Evolutionary conservation across 2,888 invertebrate species (phyloP), one percentile per base, ranked within the genome.

Genomic region (Drosophila paranaensis): DNA sequence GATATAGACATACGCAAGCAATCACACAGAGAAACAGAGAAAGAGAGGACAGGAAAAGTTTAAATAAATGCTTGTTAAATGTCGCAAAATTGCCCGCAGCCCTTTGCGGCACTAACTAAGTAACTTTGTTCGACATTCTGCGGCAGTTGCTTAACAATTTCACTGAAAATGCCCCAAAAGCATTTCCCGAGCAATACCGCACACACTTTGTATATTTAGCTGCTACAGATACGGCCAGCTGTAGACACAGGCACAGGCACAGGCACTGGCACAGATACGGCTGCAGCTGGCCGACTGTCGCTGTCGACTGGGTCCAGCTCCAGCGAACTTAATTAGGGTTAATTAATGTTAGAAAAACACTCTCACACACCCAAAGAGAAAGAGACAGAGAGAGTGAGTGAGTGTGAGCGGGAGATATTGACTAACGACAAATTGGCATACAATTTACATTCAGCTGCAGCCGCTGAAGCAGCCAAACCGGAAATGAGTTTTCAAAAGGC

Each of bases 401-500:
- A 8, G 20, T 51, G 30, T 45, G 25, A 50, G 33, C 9, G 45
- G 35, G 42, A 63, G 60, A 53, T 78, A 82, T 82, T 84, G 82
- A 77, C 74, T 68, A 69, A 72, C 71, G 83, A 74, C 81, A 75
- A 85, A 88, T 85, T 82, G 86, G 71, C 71, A 73, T 73, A 81
- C 62, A 78, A 74, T 77, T 77, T 79, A 74, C 71, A 77, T 73
- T 68, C 63, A 45, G 55, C 58, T 61, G 70, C 68, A 68, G 62
- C 62, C 58, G 69, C 43, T 61, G 64, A 45, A 54, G 56, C 72
- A 61, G 60, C 46, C 66, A 64, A 68, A 72, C 82, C 78, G 89
- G 86, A 87, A 87, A 87, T 89, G 88, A 88, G 89, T 88, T 87
- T 87, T 77, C 79, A 69, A 85, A 79, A 82, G 86, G 75, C 88